Evolutionary conservation across 1,140 invertebrate genomes (phyloP).

Genomic region (Ips nitidus): DNA sequence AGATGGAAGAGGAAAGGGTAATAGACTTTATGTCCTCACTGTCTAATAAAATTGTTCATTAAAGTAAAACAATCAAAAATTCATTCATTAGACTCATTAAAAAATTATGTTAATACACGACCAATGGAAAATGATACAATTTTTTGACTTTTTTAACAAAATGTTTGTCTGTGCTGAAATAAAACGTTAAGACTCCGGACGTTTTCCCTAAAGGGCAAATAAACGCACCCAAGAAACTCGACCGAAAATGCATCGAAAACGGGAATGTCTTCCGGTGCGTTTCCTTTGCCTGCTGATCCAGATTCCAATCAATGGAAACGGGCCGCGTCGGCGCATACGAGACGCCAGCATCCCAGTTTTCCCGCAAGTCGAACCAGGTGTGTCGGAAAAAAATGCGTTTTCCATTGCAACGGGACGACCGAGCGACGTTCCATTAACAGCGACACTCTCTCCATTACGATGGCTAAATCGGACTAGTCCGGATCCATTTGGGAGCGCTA

Average conservation of each 20-base stretch:
- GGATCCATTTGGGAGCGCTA: neutral
- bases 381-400: slow-evolving; percentile 18
- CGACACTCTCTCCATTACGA: neutral
- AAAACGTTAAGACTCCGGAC: neutral
- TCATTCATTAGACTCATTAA: no score
- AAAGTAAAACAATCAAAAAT: no score
- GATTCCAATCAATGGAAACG: slow-evolving; percentile 20
- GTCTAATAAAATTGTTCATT: no score
- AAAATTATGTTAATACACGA: no score
- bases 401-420: slow-evolving; percentile 7
- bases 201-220: no score
- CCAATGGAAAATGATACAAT: no score
- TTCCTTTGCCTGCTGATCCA: slow-evolving; percentile 7
- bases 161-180: no score
- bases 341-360: slow-evolving; percentile 17
- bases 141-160: no score
- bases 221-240: no score
- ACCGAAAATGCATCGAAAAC: no score
- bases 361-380: slow-evolving; percentile 7
- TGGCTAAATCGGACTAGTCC: neutral
- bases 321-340: slow-evolving; percentile 12
- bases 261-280: neutral
- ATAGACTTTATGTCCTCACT: no score
- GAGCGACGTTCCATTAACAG: slow-evolving; percentile 8
- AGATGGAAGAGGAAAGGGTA: no score